Evolutionary conservation across 2,888 invertebrate genomes (phyloP).

Genomic region (Cordylochernes scorpioides): DNA sequence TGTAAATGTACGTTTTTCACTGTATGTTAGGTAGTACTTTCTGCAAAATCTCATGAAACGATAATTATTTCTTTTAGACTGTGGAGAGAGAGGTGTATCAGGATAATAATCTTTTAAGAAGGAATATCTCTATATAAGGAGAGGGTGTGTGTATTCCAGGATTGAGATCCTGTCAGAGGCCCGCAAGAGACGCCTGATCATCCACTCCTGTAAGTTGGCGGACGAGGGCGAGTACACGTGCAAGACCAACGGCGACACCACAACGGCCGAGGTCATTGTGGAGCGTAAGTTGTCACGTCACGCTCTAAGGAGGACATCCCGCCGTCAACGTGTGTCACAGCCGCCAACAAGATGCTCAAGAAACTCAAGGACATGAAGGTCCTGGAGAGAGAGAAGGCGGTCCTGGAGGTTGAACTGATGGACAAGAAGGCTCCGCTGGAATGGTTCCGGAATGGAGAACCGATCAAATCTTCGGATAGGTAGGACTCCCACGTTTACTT

Average conservation of each 20-base stretch:
- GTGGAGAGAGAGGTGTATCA: no score
- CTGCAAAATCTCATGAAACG: no score
- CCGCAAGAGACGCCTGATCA: constrained; percentile 66
- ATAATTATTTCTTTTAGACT: no score
- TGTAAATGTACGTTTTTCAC: no score
- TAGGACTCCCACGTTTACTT: constrained; percentile 27
- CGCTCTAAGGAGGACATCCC: no score
- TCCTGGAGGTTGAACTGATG: constrained; percentile 76
- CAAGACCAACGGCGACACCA: constrained; percentile 75
- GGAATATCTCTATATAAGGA: background rate
- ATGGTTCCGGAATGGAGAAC: constrained; percentile 80
- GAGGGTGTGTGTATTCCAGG: constrained; percentile 2
- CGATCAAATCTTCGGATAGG: constrained; percentile 47
- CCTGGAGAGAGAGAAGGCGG: constrained; percentile 68
- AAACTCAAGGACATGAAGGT: constrained; percentile 71
- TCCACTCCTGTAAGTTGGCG: constrained; percentile 76
- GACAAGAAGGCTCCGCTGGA: constrained; percentile 82
- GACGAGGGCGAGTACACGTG: constrained; percentile 86
- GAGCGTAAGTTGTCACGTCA: constrained; percentile 81
- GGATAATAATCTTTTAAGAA: background rate
- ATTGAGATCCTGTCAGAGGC: constrained; percentile 50
- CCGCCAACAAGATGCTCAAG: constrained; percentile 91
- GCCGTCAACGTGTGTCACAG: no score
- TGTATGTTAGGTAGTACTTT: no score
- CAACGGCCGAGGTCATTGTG: constrained; percentile 74